phyloP scores from a whole-genome alignment of 1,140 invertebrate species.

The Drosophila sucinea region DNA sequence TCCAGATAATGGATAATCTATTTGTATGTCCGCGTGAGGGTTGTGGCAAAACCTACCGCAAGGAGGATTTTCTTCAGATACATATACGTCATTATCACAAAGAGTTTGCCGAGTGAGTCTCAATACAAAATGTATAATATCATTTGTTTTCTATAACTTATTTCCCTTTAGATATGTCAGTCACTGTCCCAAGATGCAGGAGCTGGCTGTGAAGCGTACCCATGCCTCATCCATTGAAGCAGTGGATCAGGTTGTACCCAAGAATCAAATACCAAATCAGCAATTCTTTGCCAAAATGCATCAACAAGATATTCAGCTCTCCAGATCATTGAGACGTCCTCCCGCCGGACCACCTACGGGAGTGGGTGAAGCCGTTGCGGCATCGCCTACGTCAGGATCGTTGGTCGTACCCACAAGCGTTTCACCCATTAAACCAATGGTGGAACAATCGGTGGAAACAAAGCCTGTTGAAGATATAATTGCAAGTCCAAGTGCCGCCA shows the following conservation, averaged over 20 bases:
- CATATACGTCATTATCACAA: slow-evolving; percentile 96
- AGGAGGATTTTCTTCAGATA: slow-evolving; percentile 94
- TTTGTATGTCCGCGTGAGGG: slow-evolving; percentile 91
- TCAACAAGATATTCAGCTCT: slow-evolving; percentile 75
- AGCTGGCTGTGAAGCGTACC: slow-evolving; percentile 91
- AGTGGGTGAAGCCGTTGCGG: background rate
- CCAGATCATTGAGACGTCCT: slow-evolving; percentile 57
- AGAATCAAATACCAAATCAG: slow-evolving; percentile 83
- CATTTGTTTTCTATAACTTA: background rate
- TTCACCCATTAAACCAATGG: slow-evolving; percentile 40
- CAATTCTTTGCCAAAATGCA: slow-evolving; percentile 81
- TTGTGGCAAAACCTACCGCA: slow-evolving; percentile 94
- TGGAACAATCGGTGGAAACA: slow-evolving; percentile 21
- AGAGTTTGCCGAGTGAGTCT: slow-evolving; percentile 87
- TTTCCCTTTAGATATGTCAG: slow-evolving; percentile 85
- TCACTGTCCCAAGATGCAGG: slow-evolving; percentile 92
- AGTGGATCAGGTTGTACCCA: slow-evolving; percentile 83
- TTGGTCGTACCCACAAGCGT: slow-evolving; percentile 20
- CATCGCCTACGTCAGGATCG: slow-evolving; percentile 33
- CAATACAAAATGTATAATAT: background rate
- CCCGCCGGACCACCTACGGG: background rate
- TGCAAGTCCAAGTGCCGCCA: background rate
- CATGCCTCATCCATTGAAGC: slow-evolving; percentile 85
- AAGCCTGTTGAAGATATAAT: background rate
- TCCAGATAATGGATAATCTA: slow-evolving; percentile 88